phyloP scores from a whole-genome alignment of 2,113 vertebrate species.

The Albula goreensis region DNA sequence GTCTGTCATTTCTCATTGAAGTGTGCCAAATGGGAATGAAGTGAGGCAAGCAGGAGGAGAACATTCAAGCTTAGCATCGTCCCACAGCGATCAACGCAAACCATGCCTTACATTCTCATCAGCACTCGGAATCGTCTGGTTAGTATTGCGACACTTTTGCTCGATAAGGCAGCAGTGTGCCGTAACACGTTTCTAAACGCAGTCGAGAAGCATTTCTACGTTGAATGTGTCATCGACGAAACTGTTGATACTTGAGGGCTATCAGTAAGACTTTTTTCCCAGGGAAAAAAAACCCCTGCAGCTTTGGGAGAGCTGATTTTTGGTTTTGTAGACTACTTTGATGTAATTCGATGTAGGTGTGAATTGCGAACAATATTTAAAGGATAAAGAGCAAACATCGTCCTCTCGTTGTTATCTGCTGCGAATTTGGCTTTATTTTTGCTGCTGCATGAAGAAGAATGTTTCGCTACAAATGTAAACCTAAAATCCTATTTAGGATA shows the following conservation, averaged over 20 bases:
- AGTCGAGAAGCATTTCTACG: background rate
- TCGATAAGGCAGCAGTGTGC: constrained; percentile 17
- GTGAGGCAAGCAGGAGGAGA: background rate
- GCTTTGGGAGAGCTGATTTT: no score
- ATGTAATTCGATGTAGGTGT: no score
- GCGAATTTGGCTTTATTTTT: no score
- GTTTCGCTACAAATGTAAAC: no score
- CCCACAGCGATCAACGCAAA: constrained; percentile 36
- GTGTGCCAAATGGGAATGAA: constrained; percentile 25
- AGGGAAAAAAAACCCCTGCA: no score
- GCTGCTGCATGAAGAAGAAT: no score
- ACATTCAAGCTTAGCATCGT: constrained; percentile 5
- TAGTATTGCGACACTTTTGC: constrained; percentile 55
- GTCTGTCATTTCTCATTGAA: constrained; percentile 50
- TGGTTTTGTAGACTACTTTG: no score
- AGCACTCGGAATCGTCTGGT: constrained; percentile 95
- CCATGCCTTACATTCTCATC: constrained; percentile 90
- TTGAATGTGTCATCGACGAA: background rate
- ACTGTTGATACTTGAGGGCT: background rate
- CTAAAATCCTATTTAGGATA: no score
- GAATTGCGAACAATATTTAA: no score
- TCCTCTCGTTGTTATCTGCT: no score
- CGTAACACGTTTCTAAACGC: background rate
- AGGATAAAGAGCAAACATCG: no score
- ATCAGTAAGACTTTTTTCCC: background rate